Evolutionary conservation across 2,888 invertebrate species (phyloP), one percentile per base, ranked within the genome.

Genomic region (Limenitis camilla): DNA sequence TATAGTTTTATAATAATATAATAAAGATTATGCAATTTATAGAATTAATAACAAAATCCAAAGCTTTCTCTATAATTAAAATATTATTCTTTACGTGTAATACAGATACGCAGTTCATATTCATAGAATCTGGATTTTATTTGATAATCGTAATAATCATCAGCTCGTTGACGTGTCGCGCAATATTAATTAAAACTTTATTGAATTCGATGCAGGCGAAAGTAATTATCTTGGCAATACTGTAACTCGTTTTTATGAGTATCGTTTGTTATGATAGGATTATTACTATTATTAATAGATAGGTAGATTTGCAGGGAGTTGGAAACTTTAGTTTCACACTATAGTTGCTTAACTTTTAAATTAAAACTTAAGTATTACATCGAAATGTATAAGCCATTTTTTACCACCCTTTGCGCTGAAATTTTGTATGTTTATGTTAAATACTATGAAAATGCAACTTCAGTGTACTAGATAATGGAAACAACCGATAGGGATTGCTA

Each of bases 111-210:
- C 40, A 28, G 40, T 50, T 40, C 49, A 36, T 30, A 44, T 40
- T 39, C 38, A 53, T 39, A 10, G 10, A 36, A 45, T 42, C 41
- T 40, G 42, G 47, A 40, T 44, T 49, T 43, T 56, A 49, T 55
- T 45, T 52, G 53, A 51, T 53, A 59, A 51, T 52, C 48, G 49
- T 47, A 55, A 57, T 55, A 49, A 68, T 72, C 63, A 64, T 64
- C 65, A 65, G 67, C 8, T 46, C 46, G 56, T 49, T 56, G 48
- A 46, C 42, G 46, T 54, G 53, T 52, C 51, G 49, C 42, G 51
- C 46, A 65, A 71, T 72, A 72, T 75, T 74, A 77, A 78, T 79
- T 75, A 75, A 71, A 64, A 61, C 65, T 69, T 72, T 69, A 75
- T 71, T 71, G 69, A 66, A 66, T 69, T 68, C 68, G 70, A 74